Conservation (phyloP, 2,888 invertebrate genomes). For the Aphidius colemani region DNA sequence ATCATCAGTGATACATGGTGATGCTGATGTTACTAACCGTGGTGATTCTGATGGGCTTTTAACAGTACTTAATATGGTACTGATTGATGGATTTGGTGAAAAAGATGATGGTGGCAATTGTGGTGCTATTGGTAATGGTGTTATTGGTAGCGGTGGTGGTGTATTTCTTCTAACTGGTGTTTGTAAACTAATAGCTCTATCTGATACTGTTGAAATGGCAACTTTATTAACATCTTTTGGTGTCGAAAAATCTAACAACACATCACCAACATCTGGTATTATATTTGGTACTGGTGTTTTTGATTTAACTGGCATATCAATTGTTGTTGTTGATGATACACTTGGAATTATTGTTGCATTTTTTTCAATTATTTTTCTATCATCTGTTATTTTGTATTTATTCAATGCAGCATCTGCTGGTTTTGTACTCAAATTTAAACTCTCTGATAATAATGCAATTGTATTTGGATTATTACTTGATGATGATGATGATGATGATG, state of each 20-base stretch:
- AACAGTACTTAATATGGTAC: constrained; percentile 65
- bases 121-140: constrained; percentile 42
- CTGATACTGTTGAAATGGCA: constrained; percentile 61
- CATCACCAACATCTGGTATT: constrained; percentile 69
- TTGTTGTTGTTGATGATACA: constrained; percentile 14
- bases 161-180: constrained; percentile 57
- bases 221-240: constrained; percentile 62
- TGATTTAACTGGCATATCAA: constrained; percentile 31
- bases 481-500: constrained; percentile 33
- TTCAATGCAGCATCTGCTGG: constrained; percentile 58
- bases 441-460: constrained; percentile 50
- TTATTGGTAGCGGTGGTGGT: constrained; percentile 58
- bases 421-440: constrained; percentile 61
- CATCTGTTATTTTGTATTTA: constrained; percentile 48
- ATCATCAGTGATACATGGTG: constrained; percentile 83
- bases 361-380: constrained; percentile 36
- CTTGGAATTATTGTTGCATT: constrained; percentile 31
- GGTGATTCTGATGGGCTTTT: constrained; percentile 78
- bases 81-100: constrained; percentile 67
- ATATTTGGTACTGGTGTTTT: constrained; percentile 40
- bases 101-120: constrained; percentile 43
- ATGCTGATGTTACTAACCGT: constrained; percentile 66
- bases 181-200: constrained; percentile 64
- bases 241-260: constrained; percentile 70
- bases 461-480: constrained; percentile 25